Percentiles rank a stretch among this genome's conserved stretches.
phyloP scores from a whole-genome alignment of 2,113 vertebrate species.

The Cebus imitator region DNA sequence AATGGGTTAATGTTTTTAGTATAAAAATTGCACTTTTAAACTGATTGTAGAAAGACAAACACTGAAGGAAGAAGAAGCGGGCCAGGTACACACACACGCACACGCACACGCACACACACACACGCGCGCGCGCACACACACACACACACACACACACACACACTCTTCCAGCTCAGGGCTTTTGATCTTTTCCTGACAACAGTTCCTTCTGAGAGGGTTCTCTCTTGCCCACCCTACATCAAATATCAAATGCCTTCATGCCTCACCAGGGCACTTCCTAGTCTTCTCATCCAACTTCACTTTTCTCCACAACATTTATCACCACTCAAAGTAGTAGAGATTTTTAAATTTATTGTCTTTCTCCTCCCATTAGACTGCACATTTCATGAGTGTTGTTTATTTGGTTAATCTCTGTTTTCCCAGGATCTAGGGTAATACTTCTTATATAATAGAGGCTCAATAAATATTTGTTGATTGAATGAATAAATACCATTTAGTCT shows the following conservation, averaged over 20 bases:
- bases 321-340: not conserved
- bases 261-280: not conserved
- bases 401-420: slow-evolving; percentile 19
- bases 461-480: not conserved
- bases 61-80: not conserved
- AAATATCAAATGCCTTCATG: not conserved
- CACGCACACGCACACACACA: not conserved
- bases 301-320: not conserved
- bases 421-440: not conserved
- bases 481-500: not conserved
- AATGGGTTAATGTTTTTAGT: not conserved
- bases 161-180: not conserved
- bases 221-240: not conserved
- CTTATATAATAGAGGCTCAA: not conserved
- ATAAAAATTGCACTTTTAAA: not conserved
- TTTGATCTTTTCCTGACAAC: not conserved
- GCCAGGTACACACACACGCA: not conserved
- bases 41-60: not conserved
- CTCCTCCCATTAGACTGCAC: not conserved
- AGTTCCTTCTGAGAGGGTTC: not conserved
- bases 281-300: not conserved
- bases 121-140: not conserved
- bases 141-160: not conserved
- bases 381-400: not conserved
- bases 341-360: not conserved